Conservation (phyloP, 2,113 vertebrate species). For the Trematomus loennbergii region DNA sequence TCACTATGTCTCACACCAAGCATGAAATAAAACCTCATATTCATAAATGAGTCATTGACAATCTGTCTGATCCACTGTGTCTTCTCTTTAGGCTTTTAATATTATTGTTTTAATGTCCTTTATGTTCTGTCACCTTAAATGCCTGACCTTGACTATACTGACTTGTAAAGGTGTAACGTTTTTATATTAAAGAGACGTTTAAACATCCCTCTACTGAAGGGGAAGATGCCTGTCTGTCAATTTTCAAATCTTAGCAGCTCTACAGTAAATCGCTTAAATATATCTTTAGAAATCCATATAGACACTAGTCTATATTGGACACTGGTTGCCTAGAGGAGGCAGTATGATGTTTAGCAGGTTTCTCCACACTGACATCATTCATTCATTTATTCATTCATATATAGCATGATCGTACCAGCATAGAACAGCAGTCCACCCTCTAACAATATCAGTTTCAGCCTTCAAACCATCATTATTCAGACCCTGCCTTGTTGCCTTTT, state of each 20-base stretch:
- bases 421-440: neutral
- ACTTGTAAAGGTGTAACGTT: no score
- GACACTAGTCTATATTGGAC: no score
- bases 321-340: neutral
- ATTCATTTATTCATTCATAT: neutral
- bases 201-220: no score
- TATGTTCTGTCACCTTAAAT: no score
- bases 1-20: slow-evolving; percentile 3
- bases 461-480: slow-evolving; percentile 12
- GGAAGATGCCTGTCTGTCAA: no score
- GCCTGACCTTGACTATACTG: no score
- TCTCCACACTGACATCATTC: neutral
- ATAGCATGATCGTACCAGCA: neutral
- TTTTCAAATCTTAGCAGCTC: no score
- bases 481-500: neutral
- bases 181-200: no score
- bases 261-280: no score
- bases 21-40: slow-evolving; percentile 8
- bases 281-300: no score
- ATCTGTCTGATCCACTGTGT: neutral
- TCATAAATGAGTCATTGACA: slow-evolving; percentile 16
- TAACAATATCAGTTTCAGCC: neutral
- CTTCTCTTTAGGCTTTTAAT: neutral
- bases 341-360: neutral
- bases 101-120: neutral